These are phyloP conservation scores for Apodemia hepburni DNA, from an alignment of 2,888 invertebrate species.

Conservation along the genomic window DNA sequence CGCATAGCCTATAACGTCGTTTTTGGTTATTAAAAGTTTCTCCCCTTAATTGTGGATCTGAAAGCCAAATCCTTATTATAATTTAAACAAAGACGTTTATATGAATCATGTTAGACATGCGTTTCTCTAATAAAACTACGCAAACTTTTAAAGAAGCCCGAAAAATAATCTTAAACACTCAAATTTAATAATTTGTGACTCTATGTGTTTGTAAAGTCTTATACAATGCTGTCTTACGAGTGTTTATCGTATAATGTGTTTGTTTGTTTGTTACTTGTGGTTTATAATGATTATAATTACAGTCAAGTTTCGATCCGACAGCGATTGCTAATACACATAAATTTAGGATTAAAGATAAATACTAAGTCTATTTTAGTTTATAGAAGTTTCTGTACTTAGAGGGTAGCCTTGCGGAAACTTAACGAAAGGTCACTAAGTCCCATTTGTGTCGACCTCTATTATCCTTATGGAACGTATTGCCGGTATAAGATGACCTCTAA, in stretches of 20 bases:
- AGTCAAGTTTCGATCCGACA: too few relatives aligned
- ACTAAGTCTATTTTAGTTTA: not conserved
- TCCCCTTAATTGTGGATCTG: slow-evolving; percentile 59
- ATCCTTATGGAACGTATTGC: slow-evolving; percentile 66
- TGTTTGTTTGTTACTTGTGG: too few relatives aligned
- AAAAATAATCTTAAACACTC: too few relatives aligned
- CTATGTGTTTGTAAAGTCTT: too few relatives aligned
- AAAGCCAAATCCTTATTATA: slow-evolving; percentile 60
- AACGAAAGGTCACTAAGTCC: slow-evolving; percentile 53
- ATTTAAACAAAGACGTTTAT: slow-evolving; percentile 35
- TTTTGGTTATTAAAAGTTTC: slow-evolving; percentile 1
- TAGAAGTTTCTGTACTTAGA: not conserved
- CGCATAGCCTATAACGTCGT: not conserved
- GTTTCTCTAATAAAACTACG: too few relatives aligned
- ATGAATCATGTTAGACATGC: not conserved
- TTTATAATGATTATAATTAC: too few relatives aligned
- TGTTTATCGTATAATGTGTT: too few relatives aligned
- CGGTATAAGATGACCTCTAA: slow-evolving; percentile 63
- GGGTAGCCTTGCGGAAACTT: slow-evolving; percentile 26
- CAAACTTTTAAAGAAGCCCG: too few relatives aligned
- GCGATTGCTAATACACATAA: too few relatives aligned
- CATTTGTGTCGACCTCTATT: slow-evolving; percentile 63
- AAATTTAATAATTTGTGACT: too few relatives aligned
- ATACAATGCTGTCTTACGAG: too few relatives aligned
- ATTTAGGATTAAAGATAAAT: not conserved